phyloP scores from a whole-genome alignment of 1,140 invertebrate species.

The Meloidogyne exigua region DNA sequence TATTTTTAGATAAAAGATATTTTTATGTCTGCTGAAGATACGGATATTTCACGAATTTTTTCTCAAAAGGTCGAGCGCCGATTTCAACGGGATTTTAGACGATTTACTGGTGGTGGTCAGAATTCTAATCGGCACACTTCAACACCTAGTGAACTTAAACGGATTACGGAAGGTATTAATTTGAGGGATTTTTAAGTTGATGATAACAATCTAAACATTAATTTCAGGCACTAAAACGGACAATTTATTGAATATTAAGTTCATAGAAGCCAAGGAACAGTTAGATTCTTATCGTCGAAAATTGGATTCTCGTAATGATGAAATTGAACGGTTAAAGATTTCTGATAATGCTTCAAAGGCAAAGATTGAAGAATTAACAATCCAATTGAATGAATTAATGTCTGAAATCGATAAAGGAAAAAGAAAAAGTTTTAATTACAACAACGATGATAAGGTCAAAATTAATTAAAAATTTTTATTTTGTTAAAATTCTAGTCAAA shows the following conservation, averaged over 20 bases:
- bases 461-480: not conserved
- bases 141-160: constrained; percentile 1
- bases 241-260: not conserved
- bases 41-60: constrained; percentile 25
- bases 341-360: not conserved
- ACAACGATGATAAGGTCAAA: not conserved
- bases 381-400: not conserved
- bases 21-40: constrained; percentile 1
- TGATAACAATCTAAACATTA: not conserved
- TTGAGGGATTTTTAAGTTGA: not conserved
- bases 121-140: not conserved
- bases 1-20: no score
- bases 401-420: constrained; percentile 11
- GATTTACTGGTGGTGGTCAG: constrained; percentile 7
- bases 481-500: constrained; percentile 16
- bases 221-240: not conserved
- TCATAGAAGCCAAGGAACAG: constrained; percentile 25
- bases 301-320: constrained; percentile 8
- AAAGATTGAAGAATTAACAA: constrained; percentile 9
- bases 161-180: not conserved
- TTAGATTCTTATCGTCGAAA: not conserved
- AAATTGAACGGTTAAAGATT: constrained; percentile 15
- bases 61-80: constrained; percentile 21
- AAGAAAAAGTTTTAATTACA: not conserved
- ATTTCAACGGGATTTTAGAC: constrained; percentile 28